Evolutionary conservation across 2,113 vertebrate genomes (phyloP).

Genomic region (Pedetes capensis): DNA sequence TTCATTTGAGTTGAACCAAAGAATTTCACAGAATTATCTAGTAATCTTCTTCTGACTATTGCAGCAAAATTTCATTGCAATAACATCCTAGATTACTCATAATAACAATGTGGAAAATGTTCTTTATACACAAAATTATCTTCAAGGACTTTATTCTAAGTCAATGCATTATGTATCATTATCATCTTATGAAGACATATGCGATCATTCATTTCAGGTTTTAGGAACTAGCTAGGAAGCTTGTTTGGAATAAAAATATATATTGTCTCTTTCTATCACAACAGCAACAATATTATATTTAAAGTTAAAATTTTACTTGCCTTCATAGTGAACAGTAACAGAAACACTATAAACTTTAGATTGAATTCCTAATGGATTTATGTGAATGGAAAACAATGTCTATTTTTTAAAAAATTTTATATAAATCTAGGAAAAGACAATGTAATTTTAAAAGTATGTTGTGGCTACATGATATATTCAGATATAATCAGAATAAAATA

Average conservation of each 20-base stretch:
- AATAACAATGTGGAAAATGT: neutral
- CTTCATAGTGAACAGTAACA: neutral
- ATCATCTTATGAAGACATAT: neutral
- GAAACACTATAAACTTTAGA: neutral
- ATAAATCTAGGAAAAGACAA: neutral
- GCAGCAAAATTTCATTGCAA: neutral
- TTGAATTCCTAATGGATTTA: neutral
- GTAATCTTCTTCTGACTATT: neutral
- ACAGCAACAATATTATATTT: neutral
- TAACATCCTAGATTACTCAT: neutral
- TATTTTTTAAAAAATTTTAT: neutral
- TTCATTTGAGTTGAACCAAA: neutral
- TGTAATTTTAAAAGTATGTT: neutral
- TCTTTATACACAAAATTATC: neutral
- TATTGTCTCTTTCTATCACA: neutral
- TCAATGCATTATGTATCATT: neutral
- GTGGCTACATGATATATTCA: neutral
- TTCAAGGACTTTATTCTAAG: neutral
- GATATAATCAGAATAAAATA: neutral
- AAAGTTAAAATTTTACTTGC: neutral
- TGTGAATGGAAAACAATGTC: neutral
- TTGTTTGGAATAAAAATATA: neutral
- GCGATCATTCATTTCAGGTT: neutral
- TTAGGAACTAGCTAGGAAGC: neutral
- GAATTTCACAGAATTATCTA: neutral